These are phyloP conservation scores for Eupithecia dodoneata DNA, from an alignment of 2,888 invertebrate species.

Conservation along the genomic window DNA sequence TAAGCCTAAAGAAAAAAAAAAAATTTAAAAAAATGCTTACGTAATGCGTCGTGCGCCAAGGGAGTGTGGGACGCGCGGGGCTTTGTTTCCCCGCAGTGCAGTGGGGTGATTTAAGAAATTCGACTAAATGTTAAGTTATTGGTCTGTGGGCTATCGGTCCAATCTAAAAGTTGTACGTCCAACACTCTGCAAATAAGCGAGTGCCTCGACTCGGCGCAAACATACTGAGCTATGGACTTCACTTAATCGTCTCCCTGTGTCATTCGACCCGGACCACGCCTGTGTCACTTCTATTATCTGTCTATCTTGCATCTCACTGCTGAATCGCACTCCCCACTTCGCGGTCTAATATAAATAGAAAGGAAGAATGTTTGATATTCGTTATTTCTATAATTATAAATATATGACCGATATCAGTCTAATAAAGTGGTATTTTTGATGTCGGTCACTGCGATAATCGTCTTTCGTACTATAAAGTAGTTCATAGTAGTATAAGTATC, in stretches of 20 bases:
- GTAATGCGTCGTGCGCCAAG: background rate
- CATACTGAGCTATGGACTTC: constrained; percentile 9
- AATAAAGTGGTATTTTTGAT: background rate
- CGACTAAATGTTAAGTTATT: background rate
- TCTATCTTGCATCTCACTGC: background rate
- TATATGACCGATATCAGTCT: no score
- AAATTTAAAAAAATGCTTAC: background rate
- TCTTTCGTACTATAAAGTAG: background rate
- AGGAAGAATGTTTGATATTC: no score
- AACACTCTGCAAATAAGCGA: background rate
- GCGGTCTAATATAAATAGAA: background rate
- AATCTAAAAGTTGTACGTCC: background rate
- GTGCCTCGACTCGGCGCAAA: background rate
- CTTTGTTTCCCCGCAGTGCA: background rate
- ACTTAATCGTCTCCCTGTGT: constrained; percentile 19
- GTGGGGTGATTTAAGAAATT: background rate
- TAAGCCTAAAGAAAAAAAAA: no score
- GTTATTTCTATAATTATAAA: background rate
- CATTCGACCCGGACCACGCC: constrained; percentile 6
- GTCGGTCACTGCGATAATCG: background rate
- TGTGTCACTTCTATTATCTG: constrained; percentile 7
- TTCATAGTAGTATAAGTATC: no score
- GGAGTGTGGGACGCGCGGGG: background rate
- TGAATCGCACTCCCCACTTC: background rate
- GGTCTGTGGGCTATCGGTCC: background rate